These are phyloP conservation scores for Sylvilagus floridanus DNA, from an alignment of 2,797 vertebrate species.

Conservation along the genomic window DNA sequence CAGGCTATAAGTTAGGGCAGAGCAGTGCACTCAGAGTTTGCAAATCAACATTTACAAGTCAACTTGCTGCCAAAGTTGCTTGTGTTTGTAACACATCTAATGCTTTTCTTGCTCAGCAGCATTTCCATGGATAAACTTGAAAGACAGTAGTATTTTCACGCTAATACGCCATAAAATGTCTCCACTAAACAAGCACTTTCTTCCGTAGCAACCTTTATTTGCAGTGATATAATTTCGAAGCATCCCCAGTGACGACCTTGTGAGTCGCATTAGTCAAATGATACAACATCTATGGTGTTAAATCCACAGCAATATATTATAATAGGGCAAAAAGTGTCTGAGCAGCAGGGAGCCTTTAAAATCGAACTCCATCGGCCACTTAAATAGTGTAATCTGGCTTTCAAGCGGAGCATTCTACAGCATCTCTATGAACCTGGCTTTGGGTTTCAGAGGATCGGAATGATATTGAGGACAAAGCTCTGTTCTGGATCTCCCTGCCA, in stretches of 20 bases:
- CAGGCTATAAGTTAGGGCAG: slow-evolving; percentile 61
- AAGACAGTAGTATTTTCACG: slow-evolving; percentile 85
- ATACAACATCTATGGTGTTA: slow-evolving; percentile 78
- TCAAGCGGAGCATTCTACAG: slow-evolving; percentile 82
- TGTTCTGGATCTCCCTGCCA: slow-evolving; percentile 86
- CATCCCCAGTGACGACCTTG: slow-evolving; percentile 83
- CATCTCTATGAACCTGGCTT: slow-evolving; percentile 83
- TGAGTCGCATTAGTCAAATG: slow-evolving; percentile 85
- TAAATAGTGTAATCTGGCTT: slow-evolving; percentile 86
- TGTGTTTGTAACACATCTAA: slow-evolving; percentile 77
- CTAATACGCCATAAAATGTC: slow-evolving; percentile 81
- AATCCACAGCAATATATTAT: slow-evolving; percentile 83
- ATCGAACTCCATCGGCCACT: slow-evolving; percentile 82
- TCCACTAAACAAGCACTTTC: slow-evolving; percentile 83
- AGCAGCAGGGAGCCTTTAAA: slow-evolving; percentile 85
- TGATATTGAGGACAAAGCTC: slow-evolving; percentile 84
- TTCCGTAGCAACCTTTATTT: slow-evolving; percentile 84
- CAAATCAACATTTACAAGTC: slow-evolving; percentile 80
- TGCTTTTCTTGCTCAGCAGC: slow-evolving; percentile 72
- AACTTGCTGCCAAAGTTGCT: slow-evolving; percentile 77
- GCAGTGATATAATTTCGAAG: slow-evolving; percentile 83
- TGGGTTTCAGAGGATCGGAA: slow-evolving; percentile 82
- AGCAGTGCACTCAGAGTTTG: slow-evolving; percentile 70
- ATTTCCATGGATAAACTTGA: slow-evolving; percentile 81
- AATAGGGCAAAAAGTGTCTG: slow-evolving; percentile 81